These are phyloP conservation scores for Branchinecta sandiegonensis DNA, from an alignment of 2,888 invertebrate species.

Conservation along the genomic window DNA sequence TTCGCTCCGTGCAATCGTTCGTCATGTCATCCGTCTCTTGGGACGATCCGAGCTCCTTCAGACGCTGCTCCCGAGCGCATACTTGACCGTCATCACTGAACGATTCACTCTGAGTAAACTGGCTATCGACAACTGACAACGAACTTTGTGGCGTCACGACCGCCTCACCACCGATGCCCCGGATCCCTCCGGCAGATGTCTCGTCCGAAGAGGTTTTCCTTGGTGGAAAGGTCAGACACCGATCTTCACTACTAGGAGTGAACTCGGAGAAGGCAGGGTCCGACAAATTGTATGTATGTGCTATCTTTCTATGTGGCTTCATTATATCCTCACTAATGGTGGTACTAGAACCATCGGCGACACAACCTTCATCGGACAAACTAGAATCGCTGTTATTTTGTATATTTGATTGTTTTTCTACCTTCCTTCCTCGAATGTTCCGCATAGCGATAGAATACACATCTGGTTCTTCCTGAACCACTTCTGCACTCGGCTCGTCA, in stretches of 20 bases:
- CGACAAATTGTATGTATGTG: neutral
- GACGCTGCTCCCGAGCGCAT: neutral
- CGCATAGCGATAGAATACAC: neutral
- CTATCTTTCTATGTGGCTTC: neutral
- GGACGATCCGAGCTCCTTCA: neutral
- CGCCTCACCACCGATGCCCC: no score
- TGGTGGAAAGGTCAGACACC: neutral
- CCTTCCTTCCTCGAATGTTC: neutral
- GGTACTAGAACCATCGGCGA: slow-evolving; percentile 17
- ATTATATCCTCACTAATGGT: neutral
- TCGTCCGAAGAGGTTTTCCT: neutral
- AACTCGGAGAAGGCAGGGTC: neutral
- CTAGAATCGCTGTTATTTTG: slow-evolving; percentile 17
- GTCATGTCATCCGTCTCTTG: slow-evolving; percentile 5
- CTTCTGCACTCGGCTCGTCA: no score
- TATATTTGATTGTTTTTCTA: slow-evolving; percentile 22
- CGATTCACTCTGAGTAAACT: neutral
- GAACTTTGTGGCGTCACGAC: no score
- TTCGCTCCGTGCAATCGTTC: no score
- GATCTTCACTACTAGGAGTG: neutral
- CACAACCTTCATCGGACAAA: slow-evolving; percentile 22
- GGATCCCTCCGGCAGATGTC: neutral
- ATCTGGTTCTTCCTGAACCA: neutral
- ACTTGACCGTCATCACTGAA: neutral
- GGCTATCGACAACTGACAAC: no score